A percentile compares a stretch with the other conserved stretches of the same genome.
Evolutionary conservation across 2,113 vertebrate genomes (phyloP).

Genomic region (Laterallus jamaicensis): DNA sequence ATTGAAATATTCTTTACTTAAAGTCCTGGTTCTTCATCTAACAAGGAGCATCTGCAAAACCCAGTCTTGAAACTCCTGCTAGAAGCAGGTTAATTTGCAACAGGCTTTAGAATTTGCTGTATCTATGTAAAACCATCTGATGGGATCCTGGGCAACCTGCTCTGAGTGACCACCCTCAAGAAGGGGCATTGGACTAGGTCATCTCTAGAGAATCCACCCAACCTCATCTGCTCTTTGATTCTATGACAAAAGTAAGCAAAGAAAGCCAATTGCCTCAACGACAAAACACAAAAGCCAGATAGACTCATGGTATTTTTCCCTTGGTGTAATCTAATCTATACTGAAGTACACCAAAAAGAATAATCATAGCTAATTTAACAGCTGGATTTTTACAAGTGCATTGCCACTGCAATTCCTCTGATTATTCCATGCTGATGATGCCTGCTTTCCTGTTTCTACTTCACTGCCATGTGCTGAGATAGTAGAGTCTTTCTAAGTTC

Average conservation of each 20-base stretch:
- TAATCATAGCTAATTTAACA: background rate
- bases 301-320: background rate
- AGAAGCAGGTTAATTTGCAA: background rate
- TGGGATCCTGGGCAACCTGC: background rate
- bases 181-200: background rate
- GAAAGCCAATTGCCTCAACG: background rate
- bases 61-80: background rate
- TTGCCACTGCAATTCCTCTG: background rate
- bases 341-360: background rate
- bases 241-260: background rate
- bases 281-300: background rate
- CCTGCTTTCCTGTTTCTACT: background rate
- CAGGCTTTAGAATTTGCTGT: background rate
- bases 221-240: background rate
- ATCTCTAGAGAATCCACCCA: background rate
- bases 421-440: background rate
- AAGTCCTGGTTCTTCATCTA: background rate
- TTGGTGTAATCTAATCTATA: background rate
- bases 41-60: background rate
- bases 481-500: background rate
- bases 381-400: background rate
- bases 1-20: background rate
- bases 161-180: background rate
- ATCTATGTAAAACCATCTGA: background rate
- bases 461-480: background rate